A percentile compares a stretch with the other conserved stretches of the same genome.
phyloP scores from a whole-genome alignment of 2,888 invertebrate species.

The Cloeon dipterum region DNA sequence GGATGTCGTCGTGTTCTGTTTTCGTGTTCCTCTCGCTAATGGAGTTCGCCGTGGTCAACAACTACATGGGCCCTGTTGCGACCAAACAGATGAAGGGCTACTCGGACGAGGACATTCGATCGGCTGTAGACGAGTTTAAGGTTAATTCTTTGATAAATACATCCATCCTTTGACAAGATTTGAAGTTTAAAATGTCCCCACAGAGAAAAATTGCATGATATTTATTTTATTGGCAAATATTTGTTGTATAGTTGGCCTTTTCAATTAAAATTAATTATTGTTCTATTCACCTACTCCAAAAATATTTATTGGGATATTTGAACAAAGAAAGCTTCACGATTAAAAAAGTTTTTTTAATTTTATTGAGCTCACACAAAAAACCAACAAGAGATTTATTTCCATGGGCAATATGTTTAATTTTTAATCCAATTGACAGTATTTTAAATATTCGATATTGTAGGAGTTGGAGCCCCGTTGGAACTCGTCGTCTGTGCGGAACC shows the following conservation, averaged over 20 bases:
- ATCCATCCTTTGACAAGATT: no score
- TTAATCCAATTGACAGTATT: not conserved
- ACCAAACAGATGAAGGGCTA: constrained; percentile 80
- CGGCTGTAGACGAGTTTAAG: constrained; percentile 51
- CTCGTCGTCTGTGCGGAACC: constrained; percentile 6
- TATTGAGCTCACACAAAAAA: no score
- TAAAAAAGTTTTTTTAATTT: no score
- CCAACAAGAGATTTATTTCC: not conserved
- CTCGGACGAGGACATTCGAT: constrained; percentile 58
- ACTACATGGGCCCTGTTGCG: constrained; percentile 67
- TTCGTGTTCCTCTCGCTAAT: constrained; percentile 78
- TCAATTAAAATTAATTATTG: no score
- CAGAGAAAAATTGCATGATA: no score
- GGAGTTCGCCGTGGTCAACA: constrained; percentile 79
- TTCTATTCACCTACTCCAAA: no score
- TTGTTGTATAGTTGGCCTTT: no score
- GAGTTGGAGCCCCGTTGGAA: constrained; percentile 23
- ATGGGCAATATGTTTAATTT: not conserved
- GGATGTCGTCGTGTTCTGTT: constrained; percentile 82
- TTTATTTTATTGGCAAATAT: no score
- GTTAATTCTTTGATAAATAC: no score
- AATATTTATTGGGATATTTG: no score
- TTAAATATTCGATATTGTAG: constrained; percentile 17
- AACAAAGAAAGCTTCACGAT: no score
- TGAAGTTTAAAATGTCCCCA: no score